phyloP scores from a whole-genome alignment of 2,113 vertebrate genomes.

The Istiophorus platypterus region DNA sequence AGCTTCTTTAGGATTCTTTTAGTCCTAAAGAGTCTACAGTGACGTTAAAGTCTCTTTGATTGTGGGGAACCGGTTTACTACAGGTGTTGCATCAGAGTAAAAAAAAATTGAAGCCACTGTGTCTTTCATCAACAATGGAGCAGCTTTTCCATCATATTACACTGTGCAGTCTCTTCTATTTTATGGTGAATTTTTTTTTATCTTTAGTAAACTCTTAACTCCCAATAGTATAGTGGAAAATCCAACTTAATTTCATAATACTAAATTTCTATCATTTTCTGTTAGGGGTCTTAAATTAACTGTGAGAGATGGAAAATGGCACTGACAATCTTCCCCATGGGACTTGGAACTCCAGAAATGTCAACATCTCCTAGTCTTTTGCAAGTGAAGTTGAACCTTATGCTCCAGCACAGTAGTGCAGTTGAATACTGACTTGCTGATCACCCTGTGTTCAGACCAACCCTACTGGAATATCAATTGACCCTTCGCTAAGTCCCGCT shows the following conservation, averaged over 20 bases:
- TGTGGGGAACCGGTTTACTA: neutral
- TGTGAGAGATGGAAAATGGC: conserved; percentile 56
- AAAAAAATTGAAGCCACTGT: neutral
- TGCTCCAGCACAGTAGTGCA: conserved; percentile 44
- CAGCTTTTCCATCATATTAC: conserved; percentile 31
- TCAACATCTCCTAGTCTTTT: conserved; percentile 53
- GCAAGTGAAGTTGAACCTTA: conserved; percentile 44
- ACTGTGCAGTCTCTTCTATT: conserved; percentile 8
- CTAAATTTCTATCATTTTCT: conserved; percentile 55
- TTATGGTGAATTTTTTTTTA: conserved; percentile 17
- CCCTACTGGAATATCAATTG: conserved; percentile 70
- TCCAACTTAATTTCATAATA: conserved; percentile 37
- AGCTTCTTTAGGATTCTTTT: neutral
- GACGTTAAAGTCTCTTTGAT: too few relatives aligned
- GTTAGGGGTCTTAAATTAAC: conserved; percentile 51
- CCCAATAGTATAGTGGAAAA: conserved; percentile 30
- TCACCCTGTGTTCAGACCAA: conserved; percentile 58
- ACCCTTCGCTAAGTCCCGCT: conserved; percentile 11
- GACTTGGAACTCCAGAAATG: conserved; percentile 30
- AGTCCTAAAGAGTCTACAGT: neutral
- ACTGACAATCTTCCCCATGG: conserved; percentile 43
- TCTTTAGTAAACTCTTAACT: conserved; percentile 34
- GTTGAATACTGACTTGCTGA: conserved; percentile 67
- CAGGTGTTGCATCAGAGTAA: conserved; percentile 1
- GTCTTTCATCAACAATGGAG: conserved; percentile 23